Base-by-base conservation (phyloP, 2,113 vertebrate genomes). In the Syngnathus scovelli region DNA sequence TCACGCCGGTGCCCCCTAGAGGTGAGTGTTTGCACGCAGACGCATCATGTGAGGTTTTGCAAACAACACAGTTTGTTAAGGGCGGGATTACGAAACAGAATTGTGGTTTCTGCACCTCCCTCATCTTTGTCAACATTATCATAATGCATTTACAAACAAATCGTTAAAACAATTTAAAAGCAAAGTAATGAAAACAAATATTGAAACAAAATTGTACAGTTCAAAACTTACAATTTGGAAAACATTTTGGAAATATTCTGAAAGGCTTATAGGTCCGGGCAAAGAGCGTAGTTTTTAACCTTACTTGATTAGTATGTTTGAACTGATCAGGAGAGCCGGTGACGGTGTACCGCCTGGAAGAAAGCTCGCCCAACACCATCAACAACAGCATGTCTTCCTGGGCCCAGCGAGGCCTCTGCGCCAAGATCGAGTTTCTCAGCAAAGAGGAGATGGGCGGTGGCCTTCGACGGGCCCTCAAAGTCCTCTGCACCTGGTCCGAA, bases 321-420 rank as follows among this genome's bases (percentile, higher is more conserved):
- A 5, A 7, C 15, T 7, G 11, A 18, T 0, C 72, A 99, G 97
- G 97, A 49, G 97, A 99, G 70, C 94, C 95, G 5, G 96, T 99
- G 78, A 98, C 95, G 0, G 96, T 99, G 80, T 99, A 99, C 85
- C 93, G 95, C 19, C 91, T 99, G 62, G 97, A 99, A 78, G 97
- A 99, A 86, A 99, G 97, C 66, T 99, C 97, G 38, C 97, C 96
- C 61, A 95, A 86, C 87, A 98, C 94, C 66, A 89, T 99, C 83
- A 96, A 98, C 88, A 99, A 99, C 90, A 99, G 97, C 92, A 99
- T 99, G 97, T 98, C 96, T 38, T 99, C 97, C 70, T 99, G 97
- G 97, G 93, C 96, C 51, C 97, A 98, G 36, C 89, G 94, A n/a
- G 97, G 96, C 6, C 94, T 98, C 46, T 98, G 93, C 81, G 97